These are phyloP conservation scores for Marmota monax DNA, from an alignment of 2,113 vertebrate species.

Conservation along the genomic window DNA sequence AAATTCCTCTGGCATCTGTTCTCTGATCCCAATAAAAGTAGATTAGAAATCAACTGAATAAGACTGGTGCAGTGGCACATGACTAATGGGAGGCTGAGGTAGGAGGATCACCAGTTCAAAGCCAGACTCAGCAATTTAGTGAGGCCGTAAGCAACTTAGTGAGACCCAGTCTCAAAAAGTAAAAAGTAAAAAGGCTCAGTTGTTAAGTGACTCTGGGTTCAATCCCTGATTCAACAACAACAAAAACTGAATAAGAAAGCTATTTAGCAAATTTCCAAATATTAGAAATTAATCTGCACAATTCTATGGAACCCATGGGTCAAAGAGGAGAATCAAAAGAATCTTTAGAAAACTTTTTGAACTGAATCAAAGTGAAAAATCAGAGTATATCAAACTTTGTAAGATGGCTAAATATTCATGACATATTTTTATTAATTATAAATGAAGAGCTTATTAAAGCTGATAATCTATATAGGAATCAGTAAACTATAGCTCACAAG, in stretches of 20 bases:
- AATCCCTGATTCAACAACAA: no score
- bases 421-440: not conserved
- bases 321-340: not conserved
- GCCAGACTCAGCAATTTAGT: no score
- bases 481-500: not conserved
- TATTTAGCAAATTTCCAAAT: not conserved
- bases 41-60: not conserved
- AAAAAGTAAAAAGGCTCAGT: no score
- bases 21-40: not conserved
- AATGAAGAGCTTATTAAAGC: not conserved
- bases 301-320: not conserved
- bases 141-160: no score
- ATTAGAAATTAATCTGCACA: not conserved
- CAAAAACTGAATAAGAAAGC: no score
- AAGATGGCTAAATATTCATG: no score
- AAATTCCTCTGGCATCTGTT: not conserved
- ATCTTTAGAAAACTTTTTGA: not conserved
- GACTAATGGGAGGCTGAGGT: no score
- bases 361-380: not conserved
- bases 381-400: not conserved
- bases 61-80: rapidly evolving
- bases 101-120: no score
- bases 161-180: no score
- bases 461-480: not conserved
- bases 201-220: no score